These are phyloP conservation scores for Poicephalus gulielmi DNA, from an alignment of 2,113 vertebrate species.

Conservation along the genomic window DNA sequence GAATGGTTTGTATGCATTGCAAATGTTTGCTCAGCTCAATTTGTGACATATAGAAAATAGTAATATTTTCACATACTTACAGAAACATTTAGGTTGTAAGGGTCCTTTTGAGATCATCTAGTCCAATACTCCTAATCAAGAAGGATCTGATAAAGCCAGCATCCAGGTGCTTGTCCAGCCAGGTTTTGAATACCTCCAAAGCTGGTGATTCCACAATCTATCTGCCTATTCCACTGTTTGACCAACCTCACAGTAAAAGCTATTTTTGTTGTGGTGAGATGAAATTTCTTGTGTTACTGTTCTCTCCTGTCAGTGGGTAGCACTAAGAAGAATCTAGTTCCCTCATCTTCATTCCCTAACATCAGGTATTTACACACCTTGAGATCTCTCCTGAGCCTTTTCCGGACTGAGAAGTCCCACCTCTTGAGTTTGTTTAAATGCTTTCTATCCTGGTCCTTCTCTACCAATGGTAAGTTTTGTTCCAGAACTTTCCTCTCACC, in stretches of 20 bases:
- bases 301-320: neutral
- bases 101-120: neutral
- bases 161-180: neutral
- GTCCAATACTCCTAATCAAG: neutral
- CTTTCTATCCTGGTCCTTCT: neutral
- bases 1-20: neutral
- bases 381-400: neutral
- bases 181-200: neutral
- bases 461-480: neutral
- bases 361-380: neutral
- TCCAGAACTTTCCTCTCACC: neutral
- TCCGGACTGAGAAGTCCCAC: neutral
- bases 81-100: neutral
- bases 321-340: neutral
- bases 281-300: neutral
- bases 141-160: neutral
- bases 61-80: neutral
- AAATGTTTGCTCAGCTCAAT: neutral
- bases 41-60: neutral
- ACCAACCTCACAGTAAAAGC: neutral
- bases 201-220: neutral
- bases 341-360: neutral
- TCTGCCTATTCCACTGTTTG: neutral
- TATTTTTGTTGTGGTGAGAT: neutral
- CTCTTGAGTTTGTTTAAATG: neutral